phyloP scores from a whole-genome alignment of 2,797 vertebrate species.

The Centropyge bicolor region DNA sequence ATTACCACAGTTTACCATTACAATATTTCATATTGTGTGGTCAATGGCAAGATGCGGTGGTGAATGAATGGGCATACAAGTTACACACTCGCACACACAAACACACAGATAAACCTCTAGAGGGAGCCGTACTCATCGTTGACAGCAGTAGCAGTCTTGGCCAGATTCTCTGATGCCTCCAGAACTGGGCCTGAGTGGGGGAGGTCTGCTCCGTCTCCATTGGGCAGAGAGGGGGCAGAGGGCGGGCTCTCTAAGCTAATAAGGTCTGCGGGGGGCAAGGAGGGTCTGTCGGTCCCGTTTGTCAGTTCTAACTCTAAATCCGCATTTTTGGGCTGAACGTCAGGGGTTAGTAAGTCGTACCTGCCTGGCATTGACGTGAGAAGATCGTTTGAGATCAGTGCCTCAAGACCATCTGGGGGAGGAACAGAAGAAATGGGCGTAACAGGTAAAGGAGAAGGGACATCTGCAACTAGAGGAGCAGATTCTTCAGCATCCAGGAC shows the following conservation, averaged over 20 bases:
- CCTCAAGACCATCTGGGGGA: slow-evolving; percentile 28
- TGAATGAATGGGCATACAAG: slow-evolving; percentile 84
- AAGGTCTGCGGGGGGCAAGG: slow-evolving; percentile 79
- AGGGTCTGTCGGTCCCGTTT: slow-evolving; percentile 67
- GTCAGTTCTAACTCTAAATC: slow-evolving; percentile 81
- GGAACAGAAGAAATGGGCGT: slow-evolving; percentile 78
- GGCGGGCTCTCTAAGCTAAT: slow-evolving; percentile 87
- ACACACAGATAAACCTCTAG: slow-evolving; percentile 88
- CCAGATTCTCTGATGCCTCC: slow-evolving; percentile 95
- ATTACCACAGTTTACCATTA: slow-evolving; percentile 79
- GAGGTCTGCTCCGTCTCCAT: slow-evolving; percentile 95
- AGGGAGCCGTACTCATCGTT: slow-evolving; percentile 97
- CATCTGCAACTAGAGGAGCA: slow-evolving; percentile 44
- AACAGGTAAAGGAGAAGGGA: slow-evolving; percentile 74
- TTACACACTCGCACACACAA: slow-evolving; percentile 59
- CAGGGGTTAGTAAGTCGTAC: slow-evolving; percentile 65
- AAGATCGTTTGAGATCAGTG: slow-evolving; percentile 54
- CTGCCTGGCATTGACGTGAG: slow-evolving; percentile 55
- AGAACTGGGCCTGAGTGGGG: slow-evolving; percentile 93
- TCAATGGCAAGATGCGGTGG: slow-evolving; percentile 85
- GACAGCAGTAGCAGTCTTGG: slow-evolving; percentile 90
- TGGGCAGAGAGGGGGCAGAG: slow-evolving; percentile 86
- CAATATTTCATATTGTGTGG: slow-evolving; percentile 78
- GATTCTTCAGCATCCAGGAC: slow-evolving; percentile 40
- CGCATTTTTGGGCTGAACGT: slow-evolving; percentile 61